Evolutionary conservation across 2,797 vertebrate genomes (phyloP).

Genomic region (Cryptoprocta ferox): DNA sequence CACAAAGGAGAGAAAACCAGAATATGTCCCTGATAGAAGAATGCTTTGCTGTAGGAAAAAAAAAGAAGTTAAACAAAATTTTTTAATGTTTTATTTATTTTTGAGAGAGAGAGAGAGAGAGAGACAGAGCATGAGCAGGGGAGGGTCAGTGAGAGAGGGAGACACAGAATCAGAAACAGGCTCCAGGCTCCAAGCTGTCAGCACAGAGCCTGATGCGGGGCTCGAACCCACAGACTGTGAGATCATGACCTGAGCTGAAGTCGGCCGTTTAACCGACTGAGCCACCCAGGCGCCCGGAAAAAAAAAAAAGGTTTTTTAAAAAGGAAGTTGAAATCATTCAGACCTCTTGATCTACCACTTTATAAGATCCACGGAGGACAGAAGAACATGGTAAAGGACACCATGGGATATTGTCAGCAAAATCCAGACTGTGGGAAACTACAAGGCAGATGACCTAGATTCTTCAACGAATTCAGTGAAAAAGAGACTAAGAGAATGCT

Average conservation of each 20-base stretch:
- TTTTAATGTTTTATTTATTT: too few relatives aligned
- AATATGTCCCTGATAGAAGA: not conserved
- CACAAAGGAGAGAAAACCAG: not conserved
- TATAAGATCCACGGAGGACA: not conserved
- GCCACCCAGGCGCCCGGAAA: too few relatives aligned
- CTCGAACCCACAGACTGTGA: too few relatives aligned
- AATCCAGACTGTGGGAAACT: not conserved
- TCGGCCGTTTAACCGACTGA: too few relatives aligned
- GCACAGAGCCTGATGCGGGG: too few relatives aligned
- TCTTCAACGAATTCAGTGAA: not conserved
- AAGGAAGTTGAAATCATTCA: not conserved
- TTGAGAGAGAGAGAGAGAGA: too few relatives aligned
- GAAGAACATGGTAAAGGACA: not conserved
- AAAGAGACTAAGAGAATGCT: not conserved
- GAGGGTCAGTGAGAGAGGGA: too few relatives aligned
- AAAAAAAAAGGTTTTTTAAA: not conserved
- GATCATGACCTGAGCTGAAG: too few relatives aligned
- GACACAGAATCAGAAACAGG: too few relatives aligned
- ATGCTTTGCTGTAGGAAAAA: not conserved
- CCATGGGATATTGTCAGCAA: not conserved
- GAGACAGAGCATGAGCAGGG: too few relatives aligned
- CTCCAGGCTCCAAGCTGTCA: too few relatives aligned
- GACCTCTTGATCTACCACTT: not conserved
- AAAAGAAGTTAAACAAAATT: too few relatives aligned
- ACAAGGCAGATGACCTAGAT: not conserved